Base-by-base conservation (phyloP, 2,113 vertebrate genomes). In the Pluvianellus socialis region DNA sequence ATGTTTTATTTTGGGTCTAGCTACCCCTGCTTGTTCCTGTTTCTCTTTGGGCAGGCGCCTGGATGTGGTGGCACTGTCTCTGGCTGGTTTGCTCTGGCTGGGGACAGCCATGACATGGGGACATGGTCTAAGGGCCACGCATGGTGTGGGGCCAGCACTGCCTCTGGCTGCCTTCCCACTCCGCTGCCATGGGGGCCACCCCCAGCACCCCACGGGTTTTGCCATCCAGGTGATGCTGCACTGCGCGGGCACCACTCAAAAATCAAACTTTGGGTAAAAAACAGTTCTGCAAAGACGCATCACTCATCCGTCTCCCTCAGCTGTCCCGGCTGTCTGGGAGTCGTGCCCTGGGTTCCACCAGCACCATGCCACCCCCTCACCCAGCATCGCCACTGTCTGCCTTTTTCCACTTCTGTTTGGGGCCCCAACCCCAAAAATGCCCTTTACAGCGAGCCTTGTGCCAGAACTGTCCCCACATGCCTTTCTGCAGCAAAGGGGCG, bases 71-170 rank as follows among this genome's bases (percentile, higher is more conserved):
- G 1, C 70, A 35, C 32, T 47, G 33, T 19, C 38, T 75, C 15
- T 77, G 59, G 15, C 9, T 92, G 38, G 14, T 91, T 67, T 62
- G 20, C 3, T 6, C 17, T 55, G 30, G 33, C 30, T 22, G 52
- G 21, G 21, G 45, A 10, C 27, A 58, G 4, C 27, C 23, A 3
- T 15, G 22, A 24, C 52, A 14, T 3, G 1, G 11, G 33, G 42
- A 16, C 4, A 1, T 21, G 11, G n/a, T 15, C 53, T 12, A 20
- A 53, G 42, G 50, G 14, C 26, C 22, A 7, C 1, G 1, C 9
- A 3, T 26, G 30, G 38, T 40, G 40, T 1, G 7, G 30, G 17
- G 22, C 30, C 53, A 58, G 35, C 1, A 0, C 23, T 58, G 20
- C 53, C n/a, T 59, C 63, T 68, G 53, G 27, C 53, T 89, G 58